Percentiles rank a stretch among this genome's conserved stretches.
Evolutionary conservation across 2,113 vertebrate genomes (phyloP).

Genomic region (Calidris pugnax): DNA sequence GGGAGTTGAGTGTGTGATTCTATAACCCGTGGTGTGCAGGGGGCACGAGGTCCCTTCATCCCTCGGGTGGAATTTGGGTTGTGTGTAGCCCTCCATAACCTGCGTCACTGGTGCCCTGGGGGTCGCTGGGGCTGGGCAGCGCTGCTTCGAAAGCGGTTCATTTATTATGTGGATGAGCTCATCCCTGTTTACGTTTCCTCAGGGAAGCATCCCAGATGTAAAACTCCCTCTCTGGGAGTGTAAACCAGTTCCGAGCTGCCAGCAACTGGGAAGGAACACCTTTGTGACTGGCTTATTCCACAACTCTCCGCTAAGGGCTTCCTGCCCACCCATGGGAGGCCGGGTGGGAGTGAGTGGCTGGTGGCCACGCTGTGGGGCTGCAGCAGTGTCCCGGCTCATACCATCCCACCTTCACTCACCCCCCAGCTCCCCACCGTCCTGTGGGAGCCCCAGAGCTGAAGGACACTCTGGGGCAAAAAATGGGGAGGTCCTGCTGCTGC

Average conservation of each 20-base stretch:
- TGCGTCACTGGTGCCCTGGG: neutral
- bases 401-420: neutral
- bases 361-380: neutral
- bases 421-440: neutral
- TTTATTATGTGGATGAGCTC: neutral
- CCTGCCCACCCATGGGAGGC: neutral
- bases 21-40: neutral
- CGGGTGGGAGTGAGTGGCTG: no score
- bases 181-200: neutral
- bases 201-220: neutral
- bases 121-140: neutral
- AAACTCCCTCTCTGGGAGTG: neutral
- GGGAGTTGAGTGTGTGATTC: no score
- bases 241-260: neutral
- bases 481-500: neutral
- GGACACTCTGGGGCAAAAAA: neutral
- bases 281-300: neutral
- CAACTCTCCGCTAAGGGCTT: neutral
- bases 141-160: fast-evolving
- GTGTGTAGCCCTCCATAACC: neutral
- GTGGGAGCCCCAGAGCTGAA: neutral
- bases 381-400: neutral
- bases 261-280: neutral
- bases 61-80: neutral
- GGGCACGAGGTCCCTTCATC: neutral